phyloP scores from a whole-genome alignment of 2,113 vertebrate species.

The Bostrychus sinensis region DNA sequence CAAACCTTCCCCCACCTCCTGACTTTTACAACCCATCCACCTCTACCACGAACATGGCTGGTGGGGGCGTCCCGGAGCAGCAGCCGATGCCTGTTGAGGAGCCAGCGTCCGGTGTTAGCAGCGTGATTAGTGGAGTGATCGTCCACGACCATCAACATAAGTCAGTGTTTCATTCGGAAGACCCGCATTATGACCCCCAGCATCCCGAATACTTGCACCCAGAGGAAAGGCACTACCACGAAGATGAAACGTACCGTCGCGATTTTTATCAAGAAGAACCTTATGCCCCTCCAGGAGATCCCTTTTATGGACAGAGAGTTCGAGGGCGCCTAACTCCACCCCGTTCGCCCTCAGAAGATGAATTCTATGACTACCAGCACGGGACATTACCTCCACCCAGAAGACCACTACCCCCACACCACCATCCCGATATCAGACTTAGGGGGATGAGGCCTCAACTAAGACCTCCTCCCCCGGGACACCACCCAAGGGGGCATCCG shows the following conservation, averaged over 20 bases:
- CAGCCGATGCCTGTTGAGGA: not conserved
- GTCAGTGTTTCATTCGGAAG: slow-evolving; percentile 40
- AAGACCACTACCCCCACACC: slow-evolving; percentile 47
- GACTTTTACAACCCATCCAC: slow-evolving; percentile 36
- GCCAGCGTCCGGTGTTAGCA: not conserved
- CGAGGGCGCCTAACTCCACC: slow-evolving; percentile 50
- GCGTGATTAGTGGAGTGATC: slow-evolving; percentile 54
- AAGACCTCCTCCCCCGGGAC: slow-evolving; percentile 51
- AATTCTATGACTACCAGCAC: slow-evolving; percentile 62
- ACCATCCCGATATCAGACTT: slow-evolving; percentile 44
- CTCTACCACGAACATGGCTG: not conserved
- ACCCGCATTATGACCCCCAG: slow-evolving; percentile 20
- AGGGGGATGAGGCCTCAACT: slow-evolving; percentile 51
- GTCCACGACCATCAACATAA: slow-evolving; percentile 75
- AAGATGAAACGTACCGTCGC: slow-evolving; percentile 17
- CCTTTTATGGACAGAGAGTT: slow-evolving; percentile 31
- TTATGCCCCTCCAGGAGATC: slow-evolving; percentile 32
- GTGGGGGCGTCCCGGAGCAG: slow-evolving; percentile 31
- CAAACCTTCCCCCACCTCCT: slow-evolving; percentile 70
- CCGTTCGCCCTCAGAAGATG: slow-evolving; percentile 54
- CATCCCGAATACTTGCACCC: slow-evolving; percentile 7
- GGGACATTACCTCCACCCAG: slow-evolving; percentile 50
- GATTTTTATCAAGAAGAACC: slow-evolving; percentile 37
- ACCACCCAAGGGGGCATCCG: slow-evolving; percentile 54
- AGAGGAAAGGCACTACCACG: slow-evolving; percentile 72